Evolutionary conservation across 37 sponge, comb jelly and placozoan species (phyloP), one percentile per base, ranked within the genome.

Genomic region (Ianthella basta): DNA sequence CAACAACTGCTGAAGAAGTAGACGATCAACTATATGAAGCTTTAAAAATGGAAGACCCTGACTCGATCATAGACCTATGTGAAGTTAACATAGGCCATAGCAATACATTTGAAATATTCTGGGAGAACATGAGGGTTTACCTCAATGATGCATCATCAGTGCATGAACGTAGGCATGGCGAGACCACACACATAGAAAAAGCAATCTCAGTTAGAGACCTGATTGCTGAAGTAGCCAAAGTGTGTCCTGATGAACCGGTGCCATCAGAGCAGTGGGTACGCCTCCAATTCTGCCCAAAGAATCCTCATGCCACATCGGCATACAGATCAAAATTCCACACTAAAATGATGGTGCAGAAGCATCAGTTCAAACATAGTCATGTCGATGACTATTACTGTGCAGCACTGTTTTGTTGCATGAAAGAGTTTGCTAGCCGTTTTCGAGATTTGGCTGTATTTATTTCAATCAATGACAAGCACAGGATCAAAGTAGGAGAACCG

Each of bases 401-500:
- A 32, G 84, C 84, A 14, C 4, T 65, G 55, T 88, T 67, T 29
- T 68, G 89, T 21, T 88, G 83, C 38, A n/a, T 36, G 69, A 67
- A 84, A 34, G 89, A 88, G 39, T 67, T 61, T 75, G 89, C 84
- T 10, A 39, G 83, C 21, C n/a, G n/a, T n/a, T n/a, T n/a, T 16
- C 24, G 50, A 33, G 34, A 78, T 15, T 78, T 36, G 16, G 38
- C 80, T 12, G 34, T 41, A 14, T 78, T 78, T 24, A 41, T 78
- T 25, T 86, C 41, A 2, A 16, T 86, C 29, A 84, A 90, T 60
- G 82, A 92, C 64, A 92, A 92, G 37, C 86, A 92, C 80, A 33
- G 37, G n/a, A 37, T 88, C 8, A 92, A 92, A 55, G 72, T 92
- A n/a, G 89, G 92, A 6, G 89, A 88, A 35, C 92, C 92, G 0